These are phyloP conservation scores for Aphaenogaster rudis DNA, from an alignment of 1,140 invertebrate species.

Conservation along the genomic window DNA sequence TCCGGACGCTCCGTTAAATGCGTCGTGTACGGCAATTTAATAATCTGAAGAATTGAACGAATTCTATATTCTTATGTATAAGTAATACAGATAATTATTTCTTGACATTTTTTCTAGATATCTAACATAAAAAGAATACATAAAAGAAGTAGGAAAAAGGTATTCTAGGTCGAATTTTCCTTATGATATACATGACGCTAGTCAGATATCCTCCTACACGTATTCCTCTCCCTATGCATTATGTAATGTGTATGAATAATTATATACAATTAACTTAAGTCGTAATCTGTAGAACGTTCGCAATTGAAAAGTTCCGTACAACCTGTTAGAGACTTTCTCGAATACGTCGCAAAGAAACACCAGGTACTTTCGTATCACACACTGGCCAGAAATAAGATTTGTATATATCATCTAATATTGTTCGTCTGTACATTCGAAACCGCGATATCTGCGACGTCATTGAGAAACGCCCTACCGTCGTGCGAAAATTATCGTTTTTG, in stretches of 20 bases:
- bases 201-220: background rate
- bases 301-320: background rate
- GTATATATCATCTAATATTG: background rate
- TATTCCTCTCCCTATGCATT: background rate
- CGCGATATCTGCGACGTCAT: background rate
- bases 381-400: constrained; percentile 26
- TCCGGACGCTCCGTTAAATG: background rate
- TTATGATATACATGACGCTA: background rate
- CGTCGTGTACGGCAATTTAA: constrained; percentile 48
- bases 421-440: constrained; percentile 4
- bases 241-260: constrained; percentile 21
- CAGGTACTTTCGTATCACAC: constrained; percentile 36
- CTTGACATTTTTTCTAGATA: constrained; percentile 4
- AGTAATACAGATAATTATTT: constrained; percentile 30
- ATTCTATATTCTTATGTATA: background rate
- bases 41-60: constrained; percentile 24
- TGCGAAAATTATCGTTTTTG: constrained; percentile 24
- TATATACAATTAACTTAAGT: constrained; percentile 30
- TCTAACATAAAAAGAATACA: constrained; percentile 24
- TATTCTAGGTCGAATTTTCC: constrained; percentile 18
- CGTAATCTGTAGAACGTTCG: background rate
- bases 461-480: constrained; percentile 1
- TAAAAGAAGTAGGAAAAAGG: background rate
- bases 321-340: constrained; percentile 11
- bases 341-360: background rate